Percentiles rank a stretch among this genome's conserved stretches.
Evolutionary conservation across 2,113 vertebrate genomes (phyloP).

Genomic region (Mola mola): DNA sequence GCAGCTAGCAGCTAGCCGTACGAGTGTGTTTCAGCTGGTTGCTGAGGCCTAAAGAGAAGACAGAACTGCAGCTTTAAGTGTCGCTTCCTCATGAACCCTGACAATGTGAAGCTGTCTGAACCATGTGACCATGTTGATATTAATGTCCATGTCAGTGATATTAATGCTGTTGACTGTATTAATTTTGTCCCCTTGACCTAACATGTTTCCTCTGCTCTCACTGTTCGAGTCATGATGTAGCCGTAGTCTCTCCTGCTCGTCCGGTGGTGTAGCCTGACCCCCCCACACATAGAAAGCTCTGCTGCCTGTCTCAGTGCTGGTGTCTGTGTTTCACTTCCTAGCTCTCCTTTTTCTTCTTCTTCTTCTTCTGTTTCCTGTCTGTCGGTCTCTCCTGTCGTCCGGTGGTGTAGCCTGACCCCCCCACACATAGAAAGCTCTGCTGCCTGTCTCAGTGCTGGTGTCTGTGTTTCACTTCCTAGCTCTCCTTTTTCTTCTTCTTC

Average conservation of each 20-base stretch:
- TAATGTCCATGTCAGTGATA: constrained; percentile 10
- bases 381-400: constrained; percentile 25
- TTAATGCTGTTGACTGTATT: constrained; percentile 19
- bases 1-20: background rate
- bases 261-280: constrained; percentile 30
- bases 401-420: constrained; percentile 29
- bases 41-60: too few species aligned
- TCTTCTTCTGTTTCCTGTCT: constrained; percentile 53
- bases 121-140: constrained; percentile 1
- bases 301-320: constrained; percentile 62
- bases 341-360: constrained; percentile 73
- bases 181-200: constrained; percentile 49
- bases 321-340: constrained; percentile 26
- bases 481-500: constrained; percentile 79
- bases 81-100: too few species aligned
- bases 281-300: constrained; percentile 15
- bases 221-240: too few species aligned
- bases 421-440: constrained; percentile 25
- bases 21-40: background rate
- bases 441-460: constrained; percentile 76
- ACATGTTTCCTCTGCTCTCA: constrained; percentile 70
- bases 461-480: constrained; percentile 84
- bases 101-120: too few species aligned
- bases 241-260: constrained; percentile 22
- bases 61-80: too few species aligned